A percentile compares a stretch with the other conserved stretches of the same genome.
Conservation (phyloP, 2,888 invertebrate species). For the Liodrosophila aerea region DNA sequence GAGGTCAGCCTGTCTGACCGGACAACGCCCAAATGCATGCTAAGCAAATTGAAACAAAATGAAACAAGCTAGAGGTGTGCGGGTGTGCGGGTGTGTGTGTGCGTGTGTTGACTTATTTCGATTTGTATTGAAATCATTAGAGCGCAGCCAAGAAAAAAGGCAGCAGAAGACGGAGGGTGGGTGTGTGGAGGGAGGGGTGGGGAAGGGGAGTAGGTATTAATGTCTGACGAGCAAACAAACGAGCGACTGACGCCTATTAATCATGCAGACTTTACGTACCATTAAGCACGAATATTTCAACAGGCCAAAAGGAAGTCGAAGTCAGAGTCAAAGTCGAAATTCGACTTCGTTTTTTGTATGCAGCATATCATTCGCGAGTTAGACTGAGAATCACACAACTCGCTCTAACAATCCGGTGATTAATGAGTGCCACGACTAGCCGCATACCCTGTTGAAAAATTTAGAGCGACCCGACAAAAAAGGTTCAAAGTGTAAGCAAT, state of each 20-base stretch:
- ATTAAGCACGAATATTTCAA: conserved; percentile 70
- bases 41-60: conserved; percentile 74
- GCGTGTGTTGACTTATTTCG: conserved; percentile 53
- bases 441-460: conserved; percentile 16
- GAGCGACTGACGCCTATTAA: conserved; percentile 73
- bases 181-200: too few relatives aligned
- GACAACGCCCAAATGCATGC: conserved; percentile 62
- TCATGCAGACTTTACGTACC: conserved; percentile 75
- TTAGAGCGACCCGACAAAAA: conserved; percentile 9
- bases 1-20: conserved; percentile 28
- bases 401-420: conserved; percentile 9
- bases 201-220: conserved; percentile 39
- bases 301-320: too few relatives aligned
- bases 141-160: conserved; percentile 45
- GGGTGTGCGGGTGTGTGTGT: conserved; percentile 11
- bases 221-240: conserved; percentile 71
- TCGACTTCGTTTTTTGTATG: conserved; percentile 48
- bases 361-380: conserved; percentile 46
- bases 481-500: conserved; percentile 54
- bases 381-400: conserved; percentile 5
- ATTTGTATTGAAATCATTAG: conserved; percentile 73
- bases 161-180: background rate
- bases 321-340: conserved; percentile 25
- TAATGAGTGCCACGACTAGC: conserved; percentile 21
- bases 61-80: conserved; percentile 31